phyloP scores from a whole-genome alignment of 2,888 invertebrate genomes.

The Tipula unca region DNA sequence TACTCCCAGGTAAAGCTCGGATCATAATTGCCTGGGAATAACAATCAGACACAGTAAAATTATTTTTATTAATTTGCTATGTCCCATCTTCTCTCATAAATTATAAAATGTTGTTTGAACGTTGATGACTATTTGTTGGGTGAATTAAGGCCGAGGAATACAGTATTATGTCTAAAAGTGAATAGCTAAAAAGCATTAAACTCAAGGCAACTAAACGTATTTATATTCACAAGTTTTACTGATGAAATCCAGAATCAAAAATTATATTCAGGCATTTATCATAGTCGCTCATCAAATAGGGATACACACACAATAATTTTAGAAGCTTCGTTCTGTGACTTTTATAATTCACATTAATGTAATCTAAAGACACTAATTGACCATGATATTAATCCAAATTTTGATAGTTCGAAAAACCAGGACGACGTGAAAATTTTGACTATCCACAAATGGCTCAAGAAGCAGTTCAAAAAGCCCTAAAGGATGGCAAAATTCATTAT shows the following conservation, averaged over 20 bases:
- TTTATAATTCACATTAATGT: background rate
- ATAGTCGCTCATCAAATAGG: background rate
- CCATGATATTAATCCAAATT: background rate
- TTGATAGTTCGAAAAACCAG: conserved; percentile 84
- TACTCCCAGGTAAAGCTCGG: background rate
- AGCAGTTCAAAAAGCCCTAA: conserved; percentile 75
- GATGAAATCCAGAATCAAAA: background rate
- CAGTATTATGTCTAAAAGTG: background rate
- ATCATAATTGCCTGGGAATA: background rate
- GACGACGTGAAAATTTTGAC: conserved; percentile 65
- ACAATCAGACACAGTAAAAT: background rate
- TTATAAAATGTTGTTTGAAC: background rate
- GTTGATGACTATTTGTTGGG: background rate
- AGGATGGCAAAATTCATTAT: conserved; percentile 71
- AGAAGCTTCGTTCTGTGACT: background rate
- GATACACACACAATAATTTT: background rate
- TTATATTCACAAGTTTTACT: background rate
- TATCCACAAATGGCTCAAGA: conserved; percentile 57
- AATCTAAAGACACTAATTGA: background rate
- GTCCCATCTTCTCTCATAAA: background rate
- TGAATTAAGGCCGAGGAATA: background rate
- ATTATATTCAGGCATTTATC: background rate
- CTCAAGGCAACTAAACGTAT: background rate
- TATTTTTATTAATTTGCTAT: background rate
- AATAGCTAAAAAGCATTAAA: background rate